A percentile compares a stretch with the other conserved stretches of the same genome.
Conservation (phyloP, 2,797 vertebrate genomes). For the Craterocephalus amniculus region DNA sequence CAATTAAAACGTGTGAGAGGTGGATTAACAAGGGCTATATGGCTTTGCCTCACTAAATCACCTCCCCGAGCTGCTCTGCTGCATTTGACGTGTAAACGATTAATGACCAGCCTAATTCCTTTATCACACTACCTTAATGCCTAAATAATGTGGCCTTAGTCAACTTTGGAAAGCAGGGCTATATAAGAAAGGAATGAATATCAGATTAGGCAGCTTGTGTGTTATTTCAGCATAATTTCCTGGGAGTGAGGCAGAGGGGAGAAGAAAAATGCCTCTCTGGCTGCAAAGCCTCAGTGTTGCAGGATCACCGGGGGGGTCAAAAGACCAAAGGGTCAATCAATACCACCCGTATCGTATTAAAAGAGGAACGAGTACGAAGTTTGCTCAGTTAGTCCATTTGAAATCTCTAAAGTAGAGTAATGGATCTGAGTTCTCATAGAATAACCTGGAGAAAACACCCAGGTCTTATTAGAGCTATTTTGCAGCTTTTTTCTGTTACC, state of each 20-base stretch:
- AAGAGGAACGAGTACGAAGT: constrained; percentile 18
- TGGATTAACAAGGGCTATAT: constrained; percentile 85
- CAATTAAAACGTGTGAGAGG: constrained; percentile 86
- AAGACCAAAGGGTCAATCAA: constrained; percentile 58
- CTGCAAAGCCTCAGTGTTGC: constrained; percentile 36
- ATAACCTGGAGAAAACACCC: not conserved
- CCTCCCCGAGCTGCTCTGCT: constrained; percentile 83
- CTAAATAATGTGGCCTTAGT: constrained; percentile 85
- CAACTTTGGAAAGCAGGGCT: constrained; percentile 81
- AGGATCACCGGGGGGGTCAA: constrained; percentile 50
- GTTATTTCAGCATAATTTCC: constrained; percentile 75
- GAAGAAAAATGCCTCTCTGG: constrained; percentile 42
- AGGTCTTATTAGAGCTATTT: not conserved
- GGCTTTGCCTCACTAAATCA: constrained; percentile 83
- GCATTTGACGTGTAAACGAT: constrained; percentile 85
- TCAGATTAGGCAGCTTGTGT: constrained; percentile 77
- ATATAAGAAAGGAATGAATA: constrained; percentile 80
- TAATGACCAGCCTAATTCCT: constrained; percentile 86
- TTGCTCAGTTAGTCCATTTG: constrained; percentile 17
- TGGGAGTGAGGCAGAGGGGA: constrained; percentile 49
- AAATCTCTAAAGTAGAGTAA: constrained; percentile 23
- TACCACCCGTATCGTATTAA: constrained; percentile 54
- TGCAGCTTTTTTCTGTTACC: not conserved
- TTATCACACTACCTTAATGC: constrained; percentile 85
- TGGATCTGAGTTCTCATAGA: not conserved